Conservation (phyloP, 2,888 invertebrate genomes). For the Zygothrica quintamaculata region DNA sequence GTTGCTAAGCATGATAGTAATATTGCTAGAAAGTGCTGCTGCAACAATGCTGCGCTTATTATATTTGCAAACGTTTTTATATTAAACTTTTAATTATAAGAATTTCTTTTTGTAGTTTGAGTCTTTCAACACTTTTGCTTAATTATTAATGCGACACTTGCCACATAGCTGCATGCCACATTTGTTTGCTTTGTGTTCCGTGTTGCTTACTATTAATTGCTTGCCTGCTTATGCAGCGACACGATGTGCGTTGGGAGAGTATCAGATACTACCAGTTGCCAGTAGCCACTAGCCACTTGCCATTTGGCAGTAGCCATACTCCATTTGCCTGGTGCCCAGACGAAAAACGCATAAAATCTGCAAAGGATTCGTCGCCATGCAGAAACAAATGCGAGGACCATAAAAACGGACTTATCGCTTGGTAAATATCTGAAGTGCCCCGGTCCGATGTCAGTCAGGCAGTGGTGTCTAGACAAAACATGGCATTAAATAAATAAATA, state of each 20-base stretch:
- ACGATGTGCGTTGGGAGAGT: constrained; percentile 48
- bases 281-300: constrained; percentile 24
- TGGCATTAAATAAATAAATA: constrained; percentile 79
- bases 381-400: constrained; percentile 57
- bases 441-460: constrained; percentile 53
- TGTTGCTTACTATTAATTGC: constrained; percentile 66
- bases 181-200: constrained; percentile 38
- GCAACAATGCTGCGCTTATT: no score
- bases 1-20: constrained; percentile 11
- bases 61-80: no score
- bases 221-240: constrained; percentile 67
- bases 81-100: no score
- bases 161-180: constrained; percentile 23
- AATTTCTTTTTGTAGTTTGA: neutral
- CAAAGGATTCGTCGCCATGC: constrained; percentile 38
- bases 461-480: constrained; percentile 72
- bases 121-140: constrained; percentile 24
- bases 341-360: constrained; percentile 67
- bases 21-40: neutral
- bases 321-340: constrained; percentile 51
- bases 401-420: constrained; percentile 72
- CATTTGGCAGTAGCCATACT: constrained; percentile 31
- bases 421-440: constrained; percentile 62
- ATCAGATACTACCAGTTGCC: no score
- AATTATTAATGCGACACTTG: constrained; percentile 61